Evolutionary conservation across 1,140 invertebrate genomes (phyloP).

Genomic region (Dendroctonus valens): DNA sequence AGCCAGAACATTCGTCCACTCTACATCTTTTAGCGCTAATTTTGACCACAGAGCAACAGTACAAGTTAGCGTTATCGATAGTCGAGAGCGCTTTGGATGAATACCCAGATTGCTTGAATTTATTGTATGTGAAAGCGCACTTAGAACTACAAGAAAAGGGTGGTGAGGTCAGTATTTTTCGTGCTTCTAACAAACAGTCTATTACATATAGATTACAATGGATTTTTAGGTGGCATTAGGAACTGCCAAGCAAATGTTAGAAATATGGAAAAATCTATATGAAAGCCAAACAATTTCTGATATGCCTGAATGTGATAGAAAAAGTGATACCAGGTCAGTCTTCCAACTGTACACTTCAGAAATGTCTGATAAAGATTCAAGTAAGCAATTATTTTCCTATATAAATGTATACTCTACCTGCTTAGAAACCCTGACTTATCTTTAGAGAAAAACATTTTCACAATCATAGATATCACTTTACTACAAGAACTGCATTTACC

Average conservation of each 20-base stretch:
- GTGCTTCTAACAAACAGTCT: conserved; percentile 3
- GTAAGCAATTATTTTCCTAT: conserved; percentile 48
- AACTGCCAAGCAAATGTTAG: conserved; percentile 86
- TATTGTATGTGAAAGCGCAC: conserved; percentile 82
- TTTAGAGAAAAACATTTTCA: too few relatives aligned
- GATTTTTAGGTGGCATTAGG: conserved; percentile 59
- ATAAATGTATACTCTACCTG: too few relatives aligned
- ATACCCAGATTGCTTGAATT: conserved; percentile 88
- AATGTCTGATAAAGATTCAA: conserved; percentile 82
- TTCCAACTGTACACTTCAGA: conserved; percentile 73
- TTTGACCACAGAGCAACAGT: conserved; percentile 79
- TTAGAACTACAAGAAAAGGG: conserved; percentile 78
- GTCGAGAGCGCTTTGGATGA: conserved; percentile 74
- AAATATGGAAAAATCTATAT: conserved; percentile 81
- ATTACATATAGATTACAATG: too few relatives aligned
- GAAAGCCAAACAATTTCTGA: conserved; percentile 64
- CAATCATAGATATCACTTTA: too few relatives aligned
- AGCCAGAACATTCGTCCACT: conserved; percentile 80
- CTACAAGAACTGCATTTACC: too few relatives aligned
- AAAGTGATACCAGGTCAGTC: conserved; percentile 68
- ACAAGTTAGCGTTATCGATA: conserved; percentile 75
- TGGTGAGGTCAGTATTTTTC: conserved; percentile 59
- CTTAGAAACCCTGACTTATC: too few relatives aligned
- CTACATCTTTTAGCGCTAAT: conserved; percentile 83
- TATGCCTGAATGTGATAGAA: conserved; percentile 63